Base-by-base conservation (phyloP, 2,888 invertebrate genomes). In the Ophraella communa region DNA sequence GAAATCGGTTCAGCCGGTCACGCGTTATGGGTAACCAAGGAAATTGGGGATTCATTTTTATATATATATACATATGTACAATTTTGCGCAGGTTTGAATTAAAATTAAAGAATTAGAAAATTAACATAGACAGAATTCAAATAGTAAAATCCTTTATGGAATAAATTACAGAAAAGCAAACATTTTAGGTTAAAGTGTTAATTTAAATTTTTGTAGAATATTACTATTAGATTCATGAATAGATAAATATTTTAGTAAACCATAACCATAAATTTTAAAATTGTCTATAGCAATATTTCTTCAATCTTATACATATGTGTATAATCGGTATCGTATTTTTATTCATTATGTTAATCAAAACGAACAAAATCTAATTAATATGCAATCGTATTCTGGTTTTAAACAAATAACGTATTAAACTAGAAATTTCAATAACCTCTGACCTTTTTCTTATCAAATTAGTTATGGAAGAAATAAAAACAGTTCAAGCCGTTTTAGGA, bases 401-500 rank as follows among this genome's bases (percentile, higher is more conserved):
- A 39, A 63, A 63, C 63, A 63, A 63, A 63, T 56, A 52, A 63
- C 52, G 57, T 57, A 51, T 58, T 57, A 63, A 57, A 63, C 63
- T 62, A 62, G 62, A 62, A 63, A 57, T 63, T 63, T 63, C 63
- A 63, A 57, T 63, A 63, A 63, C 57, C 63, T 57, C 35, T 63
- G 63, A 63, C 63, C 57, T 57, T 63, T 58, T 42, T 58, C 52
- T 58, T 58, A 63, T 63, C 63, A 53, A 57, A 57, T 45, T 53
- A 57, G 33, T 63, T 63, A 53, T 58, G 63, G 51, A 45, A 57
- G 45, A 63, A 53, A 63, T 45, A 45, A 53, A 62, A 57, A 57
- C 52, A 62, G 62, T 42, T 11, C 11, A 23, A 56, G 39, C 27
- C 35, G 53, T 63, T 63, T 53, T 53, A 44, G 27, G 53, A 60